These are phyloP conservation scores for Rhopalosiphum padi DNA, from an alignment of 1,140 invertebrate genomes.

Conservation along the genomic window DNA sequence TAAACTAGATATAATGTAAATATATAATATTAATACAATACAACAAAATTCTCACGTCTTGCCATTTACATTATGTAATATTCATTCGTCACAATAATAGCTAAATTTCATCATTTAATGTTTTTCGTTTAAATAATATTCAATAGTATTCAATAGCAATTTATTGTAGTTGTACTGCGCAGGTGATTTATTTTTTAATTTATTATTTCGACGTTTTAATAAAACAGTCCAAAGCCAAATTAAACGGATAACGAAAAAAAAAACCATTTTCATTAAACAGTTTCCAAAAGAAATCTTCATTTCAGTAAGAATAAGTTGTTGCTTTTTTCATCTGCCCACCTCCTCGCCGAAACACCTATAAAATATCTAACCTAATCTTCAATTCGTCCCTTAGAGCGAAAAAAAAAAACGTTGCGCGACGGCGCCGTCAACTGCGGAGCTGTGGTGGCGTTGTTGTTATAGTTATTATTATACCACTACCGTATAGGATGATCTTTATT, in stretches of 20 bases:
- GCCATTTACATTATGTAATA: no score
- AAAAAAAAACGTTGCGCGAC: not conserved
- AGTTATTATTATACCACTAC: not conserved
- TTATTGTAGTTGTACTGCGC: not conserved
- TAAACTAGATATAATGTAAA: not conserved
- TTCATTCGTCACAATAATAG: not conserved
- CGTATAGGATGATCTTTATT: not conserved
- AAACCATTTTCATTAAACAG: not conserved
- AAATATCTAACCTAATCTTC: not conserved
- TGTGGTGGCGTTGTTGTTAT: not conserved
- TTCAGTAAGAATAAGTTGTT: not conserved
- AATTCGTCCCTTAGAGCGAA: not conserved
- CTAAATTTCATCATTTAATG: not conserved
- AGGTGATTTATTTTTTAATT: not conserved
- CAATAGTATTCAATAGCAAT: not conserved
- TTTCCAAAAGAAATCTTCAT: not conserved
- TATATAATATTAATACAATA: not conserved
- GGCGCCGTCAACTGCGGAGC: not conserved
- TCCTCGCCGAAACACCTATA: not conserved
- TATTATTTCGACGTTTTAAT: not conserved
- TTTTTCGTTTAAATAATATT: not conserved
- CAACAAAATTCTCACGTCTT: not conserved
- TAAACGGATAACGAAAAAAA: not conserved
- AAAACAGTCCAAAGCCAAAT: not conserved
- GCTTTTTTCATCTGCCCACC: not conserved